Conservation (phyloP, 2,888 invertebrate genomes). For the Acanthoscelides obtectus region DNA sequence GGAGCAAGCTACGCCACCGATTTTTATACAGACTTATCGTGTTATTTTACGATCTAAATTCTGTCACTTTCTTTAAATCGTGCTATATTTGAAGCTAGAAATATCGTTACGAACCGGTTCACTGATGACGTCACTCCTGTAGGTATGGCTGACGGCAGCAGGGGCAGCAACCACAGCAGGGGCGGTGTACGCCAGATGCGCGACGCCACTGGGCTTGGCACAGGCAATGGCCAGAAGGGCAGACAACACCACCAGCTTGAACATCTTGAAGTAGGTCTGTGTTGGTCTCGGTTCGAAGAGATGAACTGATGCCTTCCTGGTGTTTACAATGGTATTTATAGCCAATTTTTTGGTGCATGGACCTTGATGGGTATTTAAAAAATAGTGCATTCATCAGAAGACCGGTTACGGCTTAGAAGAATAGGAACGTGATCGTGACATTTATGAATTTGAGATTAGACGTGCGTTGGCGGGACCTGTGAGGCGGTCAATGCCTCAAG, state of each 20-base stretch:
- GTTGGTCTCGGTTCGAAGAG: constrained; percentile 13
- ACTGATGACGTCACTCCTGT: constrained; percentile 28
- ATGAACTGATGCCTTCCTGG: constrained; percentile 13
- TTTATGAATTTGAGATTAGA: background rate
- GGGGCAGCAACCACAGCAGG: constrained; percentile 10
- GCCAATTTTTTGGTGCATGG: background rate
- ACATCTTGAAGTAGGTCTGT: constrained; percentile 32
- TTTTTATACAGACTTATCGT: too few species aligned
- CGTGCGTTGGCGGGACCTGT: background rate
- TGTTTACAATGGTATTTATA: background rate
- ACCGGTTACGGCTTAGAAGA: background rate
- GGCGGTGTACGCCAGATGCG: constrained; percentile 5
- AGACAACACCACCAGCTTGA: constrained; percentile 47
- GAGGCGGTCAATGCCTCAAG: background rate
- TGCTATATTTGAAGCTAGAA: too few species aligned
- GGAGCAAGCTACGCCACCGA: too few species aligned
- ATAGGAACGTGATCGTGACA: background rate
- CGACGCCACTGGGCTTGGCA: constrained; percentile 36
- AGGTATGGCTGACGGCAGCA: constrained; percentile 16
- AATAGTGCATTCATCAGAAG: constrained; percentile 6
- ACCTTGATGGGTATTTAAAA: background rate
- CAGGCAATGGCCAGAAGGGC: constrained; percentile 56
- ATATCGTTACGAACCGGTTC: constrained; percentile 23
- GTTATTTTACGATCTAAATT: too few species aligned
- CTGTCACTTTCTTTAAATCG: too few species aligned